phyloP scores from a whole-genome alignment of 1,140 invertebrate species.

The Anastrepha obliqua region DNA sequence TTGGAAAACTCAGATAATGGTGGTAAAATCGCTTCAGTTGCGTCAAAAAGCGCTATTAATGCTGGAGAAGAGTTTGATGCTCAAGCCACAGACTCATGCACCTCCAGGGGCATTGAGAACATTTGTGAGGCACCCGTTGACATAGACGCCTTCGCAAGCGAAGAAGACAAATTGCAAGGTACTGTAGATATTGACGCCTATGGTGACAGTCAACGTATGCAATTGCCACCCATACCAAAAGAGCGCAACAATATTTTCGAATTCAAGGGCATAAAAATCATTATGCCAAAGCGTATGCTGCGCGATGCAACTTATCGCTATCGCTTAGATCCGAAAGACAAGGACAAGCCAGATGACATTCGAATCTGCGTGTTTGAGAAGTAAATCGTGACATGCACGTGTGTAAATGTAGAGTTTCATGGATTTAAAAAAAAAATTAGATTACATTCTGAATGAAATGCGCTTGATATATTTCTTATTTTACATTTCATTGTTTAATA shows the following conservation, averaged over 20 bases:
- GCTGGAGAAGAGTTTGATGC: background rate
- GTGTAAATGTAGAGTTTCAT: too few species aligned
- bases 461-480: background rate
- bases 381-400: background rate
- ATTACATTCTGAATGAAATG: background rate
- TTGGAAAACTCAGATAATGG: background rate
- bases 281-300: slow-evolving; percentile 53
- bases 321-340: slow-evolving; percentile 48
- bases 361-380: slow-evolving; percentile 56
- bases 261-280: slow-evolving; percentile 56
- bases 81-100: background rate
- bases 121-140: slow-evolving; percentile 53
- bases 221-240: slow-evolving; percentile 54
- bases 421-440: background rate
- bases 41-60: background rate
- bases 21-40: background rate
- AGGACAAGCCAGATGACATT: slow-evolving; percentile 54
- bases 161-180: slow-evolving; percentile 29
- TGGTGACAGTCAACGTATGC: background rate
- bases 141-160: slow-evolving; percentile 53
- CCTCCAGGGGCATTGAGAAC: background rate
- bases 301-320: slow-evolving; percentile 57
- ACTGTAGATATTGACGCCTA: slow-evolving; percentile 51
- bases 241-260: slow-evolving; percentile 49
- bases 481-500: background rate